Conservation (phyloP, 2,113 vertebrate species). For the Hydrolagus affinis region DNA sequence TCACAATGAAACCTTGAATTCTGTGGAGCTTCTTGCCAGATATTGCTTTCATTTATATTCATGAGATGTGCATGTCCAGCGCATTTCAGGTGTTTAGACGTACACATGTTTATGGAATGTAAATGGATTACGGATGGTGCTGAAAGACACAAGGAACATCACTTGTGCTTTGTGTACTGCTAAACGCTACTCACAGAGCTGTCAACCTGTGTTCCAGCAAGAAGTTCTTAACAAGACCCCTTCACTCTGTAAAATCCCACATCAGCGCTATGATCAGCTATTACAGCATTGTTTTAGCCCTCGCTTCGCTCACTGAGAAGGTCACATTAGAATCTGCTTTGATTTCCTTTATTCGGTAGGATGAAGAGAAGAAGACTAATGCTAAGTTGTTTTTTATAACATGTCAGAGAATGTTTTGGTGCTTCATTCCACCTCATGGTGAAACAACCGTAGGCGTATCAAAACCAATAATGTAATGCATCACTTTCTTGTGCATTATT, state of each 20-base stretch:
- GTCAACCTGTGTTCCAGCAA: not conserved
- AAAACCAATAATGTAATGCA: too few species aligned
- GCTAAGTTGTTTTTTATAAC: too few species aligned
- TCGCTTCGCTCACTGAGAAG: not conserved
- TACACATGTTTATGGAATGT: not conserved
- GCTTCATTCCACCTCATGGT: too few species aligned
- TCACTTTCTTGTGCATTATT: too few species aligned
- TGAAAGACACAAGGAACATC: not conserved
- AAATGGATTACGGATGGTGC: not conserved
- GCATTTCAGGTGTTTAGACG: conserved; percentile 6
- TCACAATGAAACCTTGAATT: not conserved
- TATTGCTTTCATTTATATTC: conserved; percentile 12
- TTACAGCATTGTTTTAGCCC: not conserved
- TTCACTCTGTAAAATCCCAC: not conserved
- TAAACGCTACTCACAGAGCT: not conserved
- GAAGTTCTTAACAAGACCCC: not conserved
- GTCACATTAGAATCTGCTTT: not conserved
- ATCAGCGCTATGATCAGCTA: not conserved
- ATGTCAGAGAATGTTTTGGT: too few species aligned
- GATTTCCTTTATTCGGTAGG: not conserved
- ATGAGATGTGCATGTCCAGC: not conserved
- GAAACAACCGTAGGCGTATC: too few species aligned
- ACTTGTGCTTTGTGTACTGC: not conserved
- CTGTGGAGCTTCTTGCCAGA: not conserved
- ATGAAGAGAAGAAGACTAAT: too few species aligned